phyloP scores from a whole-genome alignment of 2,888 invertebrate species.

The Autographa gamma region DNA sequence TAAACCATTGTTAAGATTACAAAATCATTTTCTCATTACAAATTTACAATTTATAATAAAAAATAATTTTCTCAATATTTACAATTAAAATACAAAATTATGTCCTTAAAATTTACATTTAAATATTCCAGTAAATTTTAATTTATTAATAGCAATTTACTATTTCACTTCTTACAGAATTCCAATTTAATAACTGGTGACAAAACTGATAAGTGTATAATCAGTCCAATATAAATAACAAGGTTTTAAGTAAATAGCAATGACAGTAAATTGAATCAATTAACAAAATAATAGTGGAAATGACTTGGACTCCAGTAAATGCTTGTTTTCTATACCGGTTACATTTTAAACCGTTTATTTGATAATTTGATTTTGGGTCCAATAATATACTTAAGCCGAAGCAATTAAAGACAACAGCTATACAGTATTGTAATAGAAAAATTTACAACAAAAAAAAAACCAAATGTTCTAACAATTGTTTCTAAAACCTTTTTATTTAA shows the following conservation, averaged over 20 bases:
- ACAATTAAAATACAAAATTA: neutral
- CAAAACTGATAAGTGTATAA: slow-evolving; percentile 24
- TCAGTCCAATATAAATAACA: neutral
- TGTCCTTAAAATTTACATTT: neutral
- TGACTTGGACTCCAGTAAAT: slow-evolving; percentile 25
- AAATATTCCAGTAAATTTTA: too few relatives aligned
- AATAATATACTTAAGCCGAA: neutral
- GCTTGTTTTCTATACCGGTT: slow-evolving; percentile 23
- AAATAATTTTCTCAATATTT: too few relatives aligned
- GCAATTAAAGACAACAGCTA: neutral
- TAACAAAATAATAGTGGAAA: slow-evolving; percentile 27
- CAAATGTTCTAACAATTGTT: too few relatives aligned
- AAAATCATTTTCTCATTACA: neutral
- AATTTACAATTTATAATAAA: too few relatives aligned
- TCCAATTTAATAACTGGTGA: neutral
- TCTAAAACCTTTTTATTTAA: too few relatives aligned
- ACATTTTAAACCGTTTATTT: slow-evolving; percentile 5
- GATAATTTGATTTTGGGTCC: neutral
- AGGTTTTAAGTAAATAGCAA: slow-evolving; percentile 27
- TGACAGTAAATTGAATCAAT: slow-evolving; percentile 36
- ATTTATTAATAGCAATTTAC: neutral
- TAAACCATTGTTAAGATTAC: neutral
- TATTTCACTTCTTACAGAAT: neutral
- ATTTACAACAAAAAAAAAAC: too few relatives aligned
- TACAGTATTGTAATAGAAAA: neutral